Conservation (phyloP, 2,113 vertebrate species). For the Epinephelus moara region DNA sequence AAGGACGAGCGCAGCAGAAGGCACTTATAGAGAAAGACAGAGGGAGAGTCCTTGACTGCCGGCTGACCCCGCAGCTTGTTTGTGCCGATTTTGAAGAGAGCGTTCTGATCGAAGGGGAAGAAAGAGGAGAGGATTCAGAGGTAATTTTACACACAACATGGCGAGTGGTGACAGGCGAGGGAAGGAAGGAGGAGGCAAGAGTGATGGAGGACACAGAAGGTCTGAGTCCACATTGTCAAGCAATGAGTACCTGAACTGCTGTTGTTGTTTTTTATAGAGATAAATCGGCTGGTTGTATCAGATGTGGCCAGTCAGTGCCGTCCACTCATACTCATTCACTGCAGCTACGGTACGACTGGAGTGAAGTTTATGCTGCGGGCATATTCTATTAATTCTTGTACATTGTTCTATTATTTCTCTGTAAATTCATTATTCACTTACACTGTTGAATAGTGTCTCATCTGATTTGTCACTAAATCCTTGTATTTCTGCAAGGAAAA, state of each 20-base stretch:
- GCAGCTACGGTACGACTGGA: not conserved
- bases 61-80: conserved; percentile 73
- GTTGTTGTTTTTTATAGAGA: conserved; percentile 23
- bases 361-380: not conserved
- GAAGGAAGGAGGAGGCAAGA: conserved; percentile 30
- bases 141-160: conserved; percentile 56
- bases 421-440: conserved; percentile 21
- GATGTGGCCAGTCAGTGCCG: not conserved
- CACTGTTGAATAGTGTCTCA: not conserved
- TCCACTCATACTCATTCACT: not conserved
- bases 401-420: conserved; percentile 7
- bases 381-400: conserved; percentile 2
- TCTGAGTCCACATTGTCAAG: conserved; percentile 51
- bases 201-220: conserved; percentile 72
- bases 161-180: conserved; percentile 32
- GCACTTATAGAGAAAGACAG: conserved; percentile 65
- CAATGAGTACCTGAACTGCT: conserved; percentile 38
- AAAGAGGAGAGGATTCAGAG: conserved; percentile 25
- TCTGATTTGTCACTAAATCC: not conserved
- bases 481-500: not conserved
- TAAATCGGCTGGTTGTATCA: not conserved
- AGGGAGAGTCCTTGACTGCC: conserved; percentile 78
- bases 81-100: conserved; percentile 62
- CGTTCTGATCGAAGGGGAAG: conserved; percentile 33
- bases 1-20: conserved; percentile 51